Conservation (phyloP, 2,113 vertebrate genomes). For the Petaurus breviceps region DNA sequence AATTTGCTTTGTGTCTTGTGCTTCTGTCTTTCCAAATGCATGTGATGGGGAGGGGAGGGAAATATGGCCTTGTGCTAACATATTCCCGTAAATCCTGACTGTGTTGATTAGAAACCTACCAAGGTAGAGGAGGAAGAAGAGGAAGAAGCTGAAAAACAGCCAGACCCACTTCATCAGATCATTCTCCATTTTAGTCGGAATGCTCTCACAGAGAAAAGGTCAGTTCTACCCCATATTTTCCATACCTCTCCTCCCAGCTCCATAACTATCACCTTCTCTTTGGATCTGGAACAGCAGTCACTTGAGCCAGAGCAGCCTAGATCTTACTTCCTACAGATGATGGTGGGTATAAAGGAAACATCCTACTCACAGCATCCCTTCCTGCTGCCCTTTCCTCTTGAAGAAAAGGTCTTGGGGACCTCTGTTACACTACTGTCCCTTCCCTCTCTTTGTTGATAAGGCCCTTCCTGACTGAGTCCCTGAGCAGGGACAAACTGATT, state of each 20-base stretch:
- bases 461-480: background rate
- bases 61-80: background rate
- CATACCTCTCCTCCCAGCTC: background rate
- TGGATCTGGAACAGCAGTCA: background rate
- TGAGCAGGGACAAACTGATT: background rate
- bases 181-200: constrained; percentile 97
- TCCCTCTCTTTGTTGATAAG: background rate
- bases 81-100: constrained; percentile 40
- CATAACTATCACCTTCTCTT: background rate
- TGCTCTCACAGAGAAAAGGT: constrained; percentile 96
- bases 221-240: constrained; percentile 37
- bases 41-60: constrained; percentile 6
- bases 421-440: background rate
- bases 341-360: background rate
- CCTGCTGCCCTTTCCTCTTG: background rate
- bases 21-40: constrained; percentile 50
- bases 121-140: constrained; percentile 93
- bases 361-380: background rate
- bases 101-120: constrained; percentile 88
- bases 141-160: constrained; percentile 90
- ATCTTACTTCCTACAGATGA: background rate
- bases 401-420: background rate
- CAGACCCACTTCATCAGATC: constrained; percentile 98
- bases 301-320: background rate
- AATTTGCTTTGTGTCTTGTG: constrained; percentile 40